Evolutionary conservation across 92 coral and sea anemone genomes (phyloP).

Genomic region (Porites lobata): DNA sequence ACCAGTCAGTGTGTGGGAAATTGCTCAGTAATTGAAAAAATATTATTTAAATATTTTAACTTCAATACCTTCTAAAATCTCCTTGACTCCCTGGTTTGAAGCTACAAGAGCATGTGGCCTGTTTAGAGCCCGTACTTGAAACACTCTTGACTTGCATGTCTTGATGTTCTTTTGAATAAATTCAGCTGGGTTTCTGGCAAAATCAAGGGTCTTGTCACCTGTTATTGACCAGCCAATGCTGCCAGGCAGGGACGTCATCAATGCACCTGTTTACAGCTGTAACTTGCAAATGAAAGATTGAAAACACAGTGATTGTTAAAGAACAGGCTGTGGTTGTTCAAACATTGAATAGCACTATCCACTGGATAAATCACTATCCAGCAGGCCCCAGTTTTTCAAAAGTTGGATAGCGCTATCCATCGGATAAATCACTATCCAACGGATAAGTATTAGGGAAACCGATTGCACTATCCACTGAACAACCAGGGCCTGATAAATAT

Average conservation of each 20-base stretch:
- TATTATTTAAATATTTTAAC: no score
- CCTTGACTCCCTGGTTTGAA: constrained; percentile 94
- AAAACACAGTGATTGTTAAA: background rate
- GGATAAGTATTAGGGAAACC: no score
- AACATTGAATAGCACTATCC: no score
- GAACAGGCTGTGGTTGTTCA: background rate
- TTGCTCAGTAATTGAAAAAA: no score
- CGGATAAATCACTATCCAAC: no score
- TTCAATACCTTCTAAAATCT: constrained; percentile 85
- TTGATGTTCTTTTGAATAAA: constrained; percentile 76
- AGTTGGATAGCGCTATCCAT: no score
- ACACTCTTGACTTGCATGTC: constrained; percentile 77
- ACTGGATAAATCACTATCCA: no score
- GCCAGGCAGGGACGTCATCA: constrained; percentile 86
- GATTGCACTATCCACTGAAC: no score
- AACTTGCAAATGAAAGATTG: background rate
- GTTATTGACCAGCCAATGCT: constrained; percentile 89
- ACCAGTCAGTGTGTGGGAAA: no score
- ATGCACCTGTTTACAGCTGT: background rate
- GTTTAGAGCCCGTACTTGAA: constrained; percentile 87
- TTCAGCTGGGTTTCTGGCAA: constrained; percentile 89
- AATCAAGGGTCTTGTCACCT: constrained; percentile 96
- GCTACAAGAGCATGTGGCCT: constrained; percentile 93
- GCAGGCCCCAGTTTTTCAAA: no score
- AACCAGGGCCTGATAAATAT: no score